Percentiles rank a stretch among this genome's conserved stretches.
phyloP scores from a whole-genome alignment of 2,888 invertebrate genomes.

The Miltochrista miniata region DNA sequence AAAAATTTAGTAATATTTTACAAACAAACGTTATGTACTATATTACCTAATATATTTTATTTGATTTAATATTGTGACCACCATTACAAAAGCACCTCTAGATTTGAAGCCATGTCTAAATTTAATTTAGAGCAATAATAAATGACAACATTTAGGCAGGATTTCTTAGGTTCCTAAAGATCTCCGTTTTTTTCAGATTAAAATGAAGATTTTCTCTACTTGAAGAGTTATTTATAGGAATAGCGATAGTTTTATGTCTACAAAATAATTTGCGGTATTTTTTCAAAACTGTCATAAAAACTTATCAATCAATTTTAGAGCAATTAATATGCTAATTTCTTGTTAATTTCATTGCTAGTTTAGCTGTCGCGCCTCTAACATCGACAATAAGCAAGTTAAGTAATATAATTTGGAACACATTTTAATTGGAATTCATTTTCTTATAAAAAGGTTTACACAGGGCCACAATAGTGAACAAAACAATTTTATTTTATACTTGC shows the following conservation, averaged over 20 bases:
- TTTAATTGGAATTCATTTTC: slow-evolving; percentile 29
- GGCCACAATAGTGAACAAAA: slow-evolving; percentile 1
- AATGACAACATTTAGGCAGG: slow-evolving; percentile 15
- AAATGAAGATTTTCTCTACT: too few species aligned
- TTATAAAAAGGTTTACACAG: slow-evolving; percentile 19
- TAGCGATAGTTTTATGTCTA: too few species aligned
- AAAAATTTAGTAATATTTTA: too few species aligned
- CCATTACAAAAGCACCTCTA: slow-evolving; percentile 34
- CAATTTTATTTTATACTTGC: too few species aligned
- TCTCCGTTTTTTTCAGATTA: too few species aligned
- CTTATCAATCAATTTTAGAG: too few species aligned
- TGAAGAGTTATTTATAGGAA: too few species aligned
- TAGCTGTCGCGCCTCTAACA: slow-evolving; percentile 12
- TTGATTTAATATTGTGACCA: slow-evolving; percentile 16
- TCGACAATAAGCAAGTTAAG: slow-evolving; percentile 31
- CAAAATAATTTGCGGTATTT: too few species aligned
- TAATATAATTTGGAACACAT: slow-evolving; percentile 44
- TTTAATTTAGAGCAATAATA: slow-evolving; percentile 16
- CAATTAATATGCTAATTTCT: slow-evolving; percentile 13
- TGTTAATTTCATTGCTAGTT: slow-evolving; percentile 10
- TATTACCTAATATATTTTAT: slow-evolving; percentile 20
- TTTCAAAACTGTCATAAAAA: too few species aligned
- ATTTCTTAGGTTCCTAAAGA: too few species aligned
- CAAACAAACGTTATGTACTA: slow-evolving; percentile 4
- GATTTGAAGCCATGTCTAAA: slow-evolving; percentile 18